These are phyloP conservation scores for Eupsittula cactorum DNA, from an alignment of 2,113 vertebrate species.

Conservation along the genomic window DNA sequence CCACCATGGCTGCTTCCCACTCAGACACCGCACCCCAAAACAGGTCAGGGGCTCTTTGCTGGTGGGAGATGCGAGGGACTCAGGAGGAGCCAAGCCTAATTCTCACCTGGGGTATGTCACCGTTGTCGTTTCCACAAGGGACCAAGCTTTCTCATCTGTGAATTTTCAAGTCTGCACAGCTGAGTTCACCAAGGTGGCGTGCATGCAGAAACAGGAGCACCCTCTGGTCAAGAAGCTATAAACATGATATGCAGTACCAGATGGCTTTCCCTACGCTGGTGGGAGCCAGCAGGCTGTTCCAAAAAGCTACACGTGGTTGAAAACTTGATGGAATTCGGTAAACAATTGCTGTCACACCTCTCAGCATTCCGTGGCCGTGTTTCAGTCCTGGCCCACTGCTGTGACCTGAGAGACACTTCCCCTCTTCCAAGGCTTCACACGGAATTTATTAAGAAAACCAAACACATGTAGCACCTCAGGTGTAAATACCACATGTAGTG, in stretches of 20 bases:
- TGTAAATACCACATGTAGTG: not conserved
- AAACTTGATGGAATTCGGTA: not conserved
- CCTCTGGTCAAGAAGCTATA: not conserved
- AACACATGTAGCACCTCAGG: not conserved
- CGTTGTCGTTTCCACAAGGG: not conserved
- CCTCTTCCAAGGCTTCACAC: not conserved
- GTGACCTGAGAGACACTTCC: not conserved
- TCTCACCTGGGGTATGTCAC: accelerated
- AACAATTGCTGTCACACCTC: not conserved
- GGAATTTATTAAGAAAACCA: not conserved
- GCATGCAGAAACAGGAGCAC: not conserved
- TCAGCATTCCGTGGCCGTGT: accelerated
- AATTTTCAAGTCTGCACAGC: not conserved
- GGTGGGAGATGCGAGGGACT: not conserved
- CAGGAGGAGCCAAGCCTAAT: not conserved
- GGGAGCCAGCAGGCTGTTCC: not conserved
- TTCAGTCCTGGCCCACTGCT: not conserved
- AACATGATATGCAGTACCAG: not conserved
- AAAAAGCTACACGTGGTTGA: not conserved
- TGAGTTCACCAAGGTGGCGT: accelerated
- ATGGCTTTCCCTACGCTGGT: not conserved
- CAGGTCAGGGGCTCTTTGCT: not conserved
- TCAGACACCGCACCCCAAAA: not conserved
- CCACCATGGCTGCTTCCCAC: not conserved
- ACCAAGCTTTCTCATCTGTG: not conserved